Percentiles rank a stretch among this genome's conserved stretches.
phyloP scores from a whole-genome alignment of 2,888 invertebrate species.

The Tromatobia lineatoria region DNA sequence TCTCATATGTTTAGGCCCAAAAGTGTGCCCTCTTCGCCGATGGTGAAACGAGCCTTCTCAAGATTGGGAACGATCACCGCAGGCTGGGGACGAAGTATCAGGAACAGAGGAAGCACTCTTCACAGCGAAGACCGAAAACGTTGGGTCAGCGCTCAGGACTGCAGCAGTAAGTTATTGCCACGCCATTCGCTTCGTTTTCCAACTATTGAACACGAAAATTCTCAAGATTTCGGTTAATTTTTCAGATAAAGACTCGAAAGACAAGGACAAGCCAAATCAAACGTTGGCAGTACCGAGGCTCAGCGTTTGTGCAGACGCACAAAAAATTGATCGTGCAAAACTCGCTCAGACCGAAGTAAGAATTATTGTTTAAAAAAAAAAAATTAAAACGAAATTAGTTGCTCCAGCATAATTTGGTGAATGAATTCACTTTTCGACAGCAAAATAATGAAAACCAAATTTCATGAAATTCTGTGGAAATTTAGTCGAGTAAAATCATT shows the following conservation, averaged over 20 bases:
- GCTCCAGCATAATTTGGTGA: too few relatives aligned
- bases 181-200: too few relatives aligned
- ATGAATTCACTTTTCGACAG: too few relatives aligned
- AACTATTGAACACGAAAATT: not conserved
- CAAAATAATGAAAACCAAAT: not conserved
- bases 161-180: slow-evolving; percentile 90
- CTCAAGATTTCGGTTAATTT: slow-evolving; percentile 62
- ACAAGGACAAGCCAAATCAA: slow-evolving; percentile 90
- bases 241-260: slow-evolving; percentile 92
- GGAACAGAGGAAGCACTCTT: slow-evolving; percentile 93
- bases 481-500: too few relatives aligned
- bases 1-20: slow-evolving; percentile 90
- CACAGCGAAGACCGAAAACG: slow-evolving; percentile 96
- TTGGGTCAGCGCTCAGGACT: slow-evolving; percentile 96
- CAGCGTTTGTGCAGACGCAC: slow-evolving; percentile 97
- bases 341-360: slow-evolving; percentile 95
- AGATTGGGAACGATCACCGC: slow-evolving; percentile 95
- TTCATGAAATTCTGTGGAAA: not conserved
- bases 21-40: slow-evolving; percentile 97
- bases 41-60: slow-evolving; percentile 97
- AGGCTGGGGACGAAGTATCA: slow-evolving; percentile 95
- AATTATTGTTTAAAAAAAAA: not conserved
- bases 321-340: slow-evolving; percentile 96
- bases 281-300: slow-evolving; percentile 93
- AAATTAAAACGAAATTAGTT: too few relatives aligned